Evolutionary conservation across 2,888 invertebrate species (phyloP), one percentile per base, ranked within the genome.

Genomic region (Meta bourneti): DNA sequence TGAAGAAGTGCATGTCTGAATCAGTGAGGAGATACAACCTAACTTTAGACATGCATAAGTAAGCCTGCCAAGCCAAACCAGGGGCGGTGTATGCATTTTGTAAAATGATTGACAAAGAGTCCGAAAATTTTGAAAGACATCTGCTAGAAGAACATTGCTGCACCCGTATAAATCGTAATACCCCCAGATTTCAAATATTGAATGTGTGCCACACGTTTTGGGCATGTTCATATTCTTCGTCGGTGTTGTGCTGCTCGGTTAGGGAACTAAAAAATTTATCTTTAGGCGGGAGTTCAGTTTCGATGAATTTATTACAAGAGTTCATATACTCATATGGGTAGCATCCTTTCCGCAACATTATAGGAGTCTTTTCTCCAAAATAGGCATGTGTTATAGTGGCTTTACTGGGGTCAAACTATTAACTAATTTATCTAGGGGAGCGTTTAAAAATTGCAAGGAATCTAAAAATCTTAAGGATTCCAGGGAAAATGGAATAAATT

Each of bases 131-230:
- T 82, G 6, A n/a, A 71, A 82, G 4, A 82, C 19, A 20, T 70
- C 70, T 16, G 71, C 49, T 49, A 70, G 48, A 34, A 82, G 75
- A 13, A 74, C 16, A 74, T 84, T 51, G 0, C 34, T 82, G 9
- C n/a, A n/a, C 0, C 72, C 74, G 49, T 84, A 84, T 52, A 84
- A 2, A 49, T 84, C 74, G 7, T 84, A 74, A 34, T 84, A 84
- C 2, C 74, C 84, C 74, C 84, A 72, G 4, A 74, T 7, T 84
- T 71, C 71, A 16, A 11, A 82, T 70, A 20, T 48, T 16, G 8
- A 82, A 7, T 11, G 11, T 0, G 6, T 34, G 2, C 71, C 82
- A 82, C 34, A 82, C 82, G 16, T 11, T 13, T 82, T 71, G 71
- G 0, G 71, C 70, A 71, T 71, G 49, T 6, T 11, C 34, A 71